Evolutionary conservation across 2,888 invertebrate genomes (phyloP), one percentile per base, ranked within the genome.

Genomic region (Acutogordius australiensis): DNA sequence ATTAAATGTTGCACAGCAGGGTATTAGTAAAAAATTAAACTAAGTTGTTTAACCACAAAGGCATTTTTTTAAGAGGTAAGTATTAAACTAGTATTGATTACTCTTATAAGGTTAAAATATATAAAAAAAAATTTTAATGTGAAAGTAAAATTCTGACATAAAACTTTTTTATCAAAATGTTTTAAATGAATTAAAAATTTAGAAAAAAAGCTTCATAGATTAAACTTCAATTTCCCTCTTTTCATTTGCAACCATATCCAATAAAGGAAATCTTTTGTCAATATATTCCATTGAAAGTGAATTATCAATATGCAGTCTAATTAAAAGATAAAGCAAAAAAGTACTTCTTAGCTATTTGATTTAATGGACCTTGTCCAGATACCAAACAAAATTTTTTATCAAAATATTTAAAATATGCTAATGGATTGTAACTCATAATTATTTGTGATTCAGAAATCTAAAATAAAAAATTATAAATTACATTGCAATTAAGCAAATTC

Each of bases 401-500:
- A 66, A 76, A 78, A 63, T 78, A 74, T 51, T 71, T 69, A 64
- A 78, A 78, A 71, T 78, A 73, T 65, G 72, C 70, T 44, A 80
- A 67, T 0, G 79, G 79, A 62, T 77, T 77, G 67, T 79, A 79
- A 1, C 78, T 77, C 76, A 79, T 75, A 1, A 80, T 72, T 2
- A 79, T 77, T 67, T 79, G 78, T 23, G 78, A 76, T 62, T 75
- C 73, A 2, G 66, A 64, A 29, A 78, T 70, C 75, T 75, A 67
- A 64, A 61, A 63, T 59, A 57, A 59, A 23, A 2, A 21, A 13
- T 21, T 45, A 2, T 4, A 44, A 62, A 62, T 61, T n/a, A 21
- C 44, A 45, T 45, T 8, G 4, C 21, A 2, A 62, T 2, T 28
- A 29, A 61, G 28, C 60, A 57, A 62, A 44, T 2, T 51, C 4